Evolutionary conservation across 1,140 invertebrate genomes (phyloP), one percentile per base, ranked within the genome.

Genomic region (Cydia pomonella): DNA sequence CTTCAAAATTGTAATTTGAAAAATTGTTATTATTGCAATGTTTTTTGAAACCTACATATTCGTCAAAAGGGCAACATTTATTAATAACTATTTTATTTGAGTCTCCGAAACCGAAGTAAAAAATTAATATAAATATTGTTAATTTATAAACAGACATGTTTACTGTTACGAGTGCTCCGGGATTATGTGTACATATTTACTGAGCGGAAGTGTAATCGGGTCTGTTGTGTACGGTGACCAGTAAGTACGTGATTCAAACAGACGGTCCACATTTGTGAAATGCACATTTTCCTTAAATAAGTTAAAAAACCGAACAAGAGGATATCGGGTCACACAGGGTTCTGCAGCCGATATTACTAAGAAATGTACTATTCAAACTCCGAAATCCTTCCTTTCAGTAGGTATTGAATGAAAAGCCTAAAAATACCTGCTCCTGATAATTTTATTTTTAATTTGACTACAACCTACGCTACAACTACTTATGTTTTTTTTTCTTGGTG

Each of bases 21-120:
- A 53, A n/a, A 59, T 21, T 59, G 9, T 59, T 21, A 59, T 21
- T 59, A 27, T 64, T 78, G 21, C 53, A 59, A 59, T 23, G 18
- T 23, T n/a, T 59, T 12, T 59, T 21, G 9, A 59, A 23, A 21
- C 53, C 53, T 10, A 59, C 53, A 23, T 23, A 59, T 23, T 59
- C 18, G 21, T 59, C 21, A 4, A 23, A 59, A 7, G 53, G 53
- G 21, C 53, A 59, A 59, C 53, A 59, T 59, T 59, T 59, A 23
- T 21, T 59, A 12, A 59, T 23, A 59, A n/a, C 6, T 10, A 59
- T 59, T 59, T 23, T 59, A 23, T 47, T 47, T 3, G n/a, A 18
- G 5, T 21, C 9, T 59, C 53, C 53, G 53, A 18, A 59, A 59
- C 9, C 23, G 18, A 59, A 59, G 53, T 59, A 12, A 23, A 59